Conservation (phyloP, 2,888 invertebrate species). For the Phortica okadai region DNA sequence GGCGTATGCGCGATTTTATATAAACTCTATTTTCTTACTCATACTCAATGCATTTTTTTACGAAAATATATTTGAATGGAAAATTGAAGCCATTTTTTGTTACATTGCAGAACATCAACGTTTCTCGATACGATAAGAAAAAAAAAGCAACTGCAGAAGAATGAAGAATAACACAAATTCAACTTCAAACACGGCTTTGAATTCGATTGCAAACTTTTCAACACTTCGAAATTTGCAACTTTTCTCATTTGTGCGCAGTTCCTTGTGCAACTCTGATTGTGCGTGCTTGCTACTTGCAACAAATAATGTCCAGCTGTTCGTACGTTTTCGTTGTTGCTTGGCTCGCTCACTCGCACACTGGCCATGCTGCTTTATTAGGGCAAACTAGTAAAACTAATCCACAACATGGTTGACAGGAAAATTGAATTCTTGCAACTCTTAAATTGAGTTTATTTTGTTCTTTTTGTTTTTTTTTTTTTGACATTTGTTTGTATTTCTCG, state of each 20-base stretch:
- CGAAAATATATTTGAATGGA: no score
- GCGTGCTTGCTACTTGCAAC: constrained; percentile 28
- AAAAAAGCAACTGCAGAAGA: no score
- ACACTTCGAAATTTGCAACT: constrained; percentile 62
- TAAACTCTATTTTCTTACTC: no score
- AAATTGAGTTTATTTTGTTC: constrained; percentile 60
- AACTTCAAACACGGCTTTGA: not conserved
- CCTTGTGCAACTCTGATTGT: constrained; percentile 42
- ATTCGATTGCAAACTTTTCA: constrained; percentile 43
- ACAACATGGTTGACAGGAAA: constrained; percentile 69
- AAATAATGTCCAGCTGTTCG: constrained; percentile 56
- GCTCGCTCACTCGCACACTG: not conserved
- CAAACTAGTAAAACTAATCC: constrained; percentile 65
- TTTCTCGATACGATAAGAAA: no score
- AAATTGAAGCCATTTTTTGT: no score
- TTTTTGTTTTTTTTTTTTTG: constrained; percentile 37
- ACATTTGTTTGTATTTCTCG: constrained; percentile 47
- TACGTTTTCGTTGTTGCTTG: not conserved
- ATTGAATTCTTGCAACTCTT: constrained; percentile 71
- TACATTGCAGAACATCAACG: no score
- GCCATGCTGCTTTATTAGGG: not conserved
- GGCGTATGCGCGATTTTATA: no score
- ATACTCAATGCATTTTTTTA: no score
- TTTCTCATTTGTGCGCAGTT: constrained; percentile 68
- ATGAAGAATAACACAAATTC: constrained; percentile 40